Evolutionary conservation across 2,113 vertebrate species (phyloP), one percentile per base, ranked within the genome.

Genomic region (Macroglossus sobrinus): DNA sequence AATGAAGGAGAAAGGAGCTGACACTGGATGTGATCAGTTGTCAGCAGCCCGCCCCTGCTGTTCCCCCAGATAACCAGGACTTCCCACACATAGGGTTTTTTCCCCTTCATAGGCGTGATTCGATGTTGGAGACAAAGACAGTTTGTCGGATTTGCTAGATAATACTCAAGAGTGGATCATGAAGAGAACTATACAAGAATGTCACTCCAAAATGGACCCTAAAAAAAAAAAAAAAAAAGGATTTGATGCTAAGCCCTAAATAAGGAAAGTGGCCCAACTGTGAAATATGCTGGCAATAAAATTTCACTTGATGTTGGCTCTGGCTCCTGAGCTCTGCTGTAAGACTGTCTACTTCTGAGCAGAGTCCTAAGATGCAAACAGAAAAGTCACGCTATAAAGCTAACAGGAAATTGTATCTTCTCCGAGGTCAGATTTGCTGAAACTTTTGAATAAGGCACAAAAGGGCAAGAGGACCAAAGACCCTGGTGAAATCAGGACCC

Each of bases 401-500:
- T 91, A 93, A 96, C 89, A 92, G 96, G 96, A 97, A 97, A 97
- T 94, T 93, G 79, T 92, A 35, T 94, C 93, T 97, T 95, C 84
- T 63, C 89, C 84, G 92, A 96, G 89, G 96, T 98, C 93, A 97
- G 33, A 81, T 95, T 94, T 75, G 63, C 93, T 84, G 96, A 86
- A 96, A 94, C 30, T 98, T 97, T 93, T 92, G 92, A 96, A 97
- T 97, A 97, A 96, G 75, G 53, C 55, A 97, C 79, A 90, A 94
- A 97, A 97, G 97, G 97, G 92, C 95, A 97, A 74, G 47, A 91
- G 59, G 74, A 82, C 91, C 78, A 79, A 95, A 93, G 93, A 94
- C 84, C 63, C 69, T 84, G 64, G 93, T 76, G 59, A 94, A 97
- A 96, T 97, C 95, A 97, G 96, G 35, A 87, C 89, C 79, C 79